Percentiles rank a stretch among this genome's conserved stretches.
Evolutionary conservation across 2,888 invertebrate species (phyloP).

Genomic region (Heliconius sara): DNA sequence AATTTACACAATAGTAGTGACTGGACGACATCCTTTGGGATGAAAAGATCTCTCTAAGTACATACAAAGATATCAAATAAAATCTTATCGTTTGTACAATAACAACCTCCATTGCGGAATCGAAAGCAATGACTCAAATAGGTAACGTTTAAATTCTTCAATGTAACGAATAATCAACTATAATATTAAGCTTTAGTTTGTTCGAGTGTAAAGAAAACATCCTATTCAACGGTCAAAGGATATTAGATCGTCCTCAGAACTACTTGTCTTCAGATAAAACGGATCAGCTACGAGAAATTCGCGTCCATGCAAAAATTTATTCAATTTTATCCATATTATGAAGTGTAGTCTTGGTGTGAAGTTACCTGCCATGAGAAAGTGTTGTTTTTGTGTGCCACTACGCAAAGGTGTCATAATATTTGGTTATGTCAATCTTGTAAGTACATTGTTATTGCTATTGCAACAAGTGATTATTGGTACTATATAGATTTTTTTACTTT

Average conservation of each 20-base stretch:
- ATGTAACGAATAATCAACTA: neutral
- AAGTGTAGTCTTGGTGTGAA: constrained; percentile 58
- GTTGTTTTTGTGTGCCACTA: constrained; percentile 69
- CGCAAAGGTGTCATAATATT: constrained; percentile 67
- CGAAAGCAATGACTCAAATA: neutral
- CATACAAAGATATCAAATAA: neutral
- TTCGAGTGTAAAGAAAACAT: constrained; percentile 13
- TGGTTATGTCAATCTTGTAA: constrained; percentile 70
- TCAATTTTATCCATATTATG: constrained; percentile 41
- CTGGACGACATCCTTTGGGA: constrained; percentile 13
- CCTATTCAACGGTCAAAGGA: constrained; percentile 29
- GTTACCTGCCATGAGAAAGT: constrained; percentile 61
- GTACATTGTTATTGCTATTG: constrained; percentile 46
- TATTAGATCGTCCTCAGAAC: constrained; percentile 15
- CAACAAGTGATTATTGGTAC: too few species aligned
- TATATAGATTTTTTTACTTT: neutral
- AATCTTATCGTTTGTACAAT: neutral
- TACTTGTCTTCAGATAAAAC: neutral
- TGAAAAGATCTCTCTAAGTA: constrained; percentile 9
- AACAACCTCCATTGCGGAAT: neutral
- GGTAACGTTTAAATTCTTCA: neutral
- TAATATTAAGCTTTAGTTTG: neutral
- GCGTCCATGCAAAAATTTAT: neutral
- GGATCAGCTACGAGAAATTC: neutral
- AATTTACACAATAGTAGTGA: constrained; percentile 17